Evolutionary conservation across 2,113 vertebrate genomes (phyloP).

Genomic region (Gymnocephalus cernua): DNA sequence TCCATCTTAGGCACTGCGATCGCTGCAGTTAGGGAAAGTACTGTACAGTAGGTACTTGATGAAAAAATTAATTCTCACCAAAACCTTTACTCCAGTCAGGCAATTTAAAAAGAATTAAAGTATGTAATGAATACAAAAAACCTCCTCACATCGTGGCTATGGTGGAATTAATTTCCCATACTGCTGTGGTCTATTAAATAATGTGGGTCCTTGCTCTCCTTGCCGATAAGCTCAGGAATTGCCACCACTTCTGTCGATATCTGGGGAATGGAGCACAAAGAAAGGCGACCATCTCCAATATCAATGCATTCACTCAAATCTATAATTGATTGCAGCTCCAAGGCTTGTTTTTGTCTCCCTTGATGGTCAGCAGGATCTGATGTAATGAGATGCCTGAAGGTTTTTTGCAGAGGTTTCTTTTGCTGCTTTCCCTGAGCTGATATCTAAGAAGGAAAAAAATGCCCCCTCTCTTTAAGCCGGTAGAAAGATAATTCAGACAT

Average conservation of each 20-base stretch:
- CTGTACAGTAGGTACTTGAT: constrained; percentile 7
- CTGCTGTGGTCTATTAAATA: constrained; percentile 40
- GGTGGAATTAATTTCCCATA: constrained; percentile 49
- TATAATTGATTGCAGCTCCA: constrained; percentile 65
- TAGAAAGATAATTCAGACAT: constrained; percentile 14
- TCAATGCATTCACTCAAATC: constrained; percentile 62
- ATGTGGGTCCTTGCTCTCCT: constrained; percentile 20
- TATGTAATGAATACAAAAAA: constrained; percentile 54
- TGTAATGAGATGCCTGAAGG: constrained; percentile 53
- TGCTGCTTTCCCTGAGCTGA: constrained; percentile 28
- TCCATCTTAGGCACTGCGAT: constrained; percentile 30
- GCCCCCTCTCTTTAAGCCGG: background rate
- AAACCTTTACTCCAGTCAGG: constrained; percentile 36
- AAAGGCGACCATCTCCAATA: constrained; percentile 43
- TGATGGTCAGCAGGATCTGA: constrained; percentile 61
- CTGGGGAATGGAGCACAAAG: constrained; percentile 25
- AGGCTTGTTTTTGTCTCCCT: constrained; percentile 52
- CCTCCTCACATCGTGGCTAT: constrained; percentile 16
- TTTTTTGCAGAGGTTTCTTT: constrained; percentile 41
- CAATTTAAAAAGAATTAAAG: constrained; percentile 62
- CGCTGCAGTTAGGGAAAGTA: constrained; percentile 19
- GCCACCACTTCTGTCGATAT: constrained; percentile 49
- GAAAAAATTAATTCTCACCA: constrained; percentile 41
- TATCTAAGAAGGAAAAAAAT: constrained; percentile 20
- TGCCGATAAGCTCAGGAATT: constrained; percentile 37